Percentiles rank a stretch among this genome's conserved stretches.
These are phyloP conservation scores for Sebastiscus tertius DNA, from an alignment of 2,797 vertebrate genomes.

Conservation along the genomic window DNA sequence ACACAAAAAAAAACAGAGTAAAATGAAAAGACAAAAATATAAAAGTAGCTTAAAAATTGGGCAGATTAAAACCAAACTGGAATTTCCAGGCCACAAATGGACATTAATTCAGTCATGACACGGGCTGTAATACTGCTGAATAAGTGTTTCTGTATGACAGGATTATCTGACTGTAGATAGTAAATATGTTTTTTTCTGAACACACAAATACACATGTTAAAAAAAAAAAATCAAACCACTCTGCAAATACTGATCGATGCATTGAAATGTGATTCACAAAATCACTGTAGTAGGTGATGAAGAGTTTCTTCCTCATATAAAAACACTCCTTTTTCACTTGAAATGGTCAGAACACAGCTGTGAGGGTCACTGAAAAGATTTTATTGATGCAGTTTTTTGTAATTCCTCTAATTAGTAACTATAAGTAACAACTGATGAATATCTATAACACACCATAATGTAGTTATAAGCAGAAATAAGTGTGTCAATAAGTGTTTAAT, in stretches of 20 bases:
- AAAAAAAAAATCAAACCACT: neutral
- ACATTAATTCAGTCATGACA: neutral
- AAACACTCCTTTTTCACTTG: neutral
- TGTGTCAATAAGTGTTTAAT: neutral
- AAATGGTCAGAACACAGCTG: neutral
- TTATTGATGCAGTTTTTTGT: neutral
- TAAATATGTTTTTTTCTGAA: neutral
- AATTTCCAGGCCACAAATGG: neutral
- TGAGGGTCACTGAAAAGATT: neutral
- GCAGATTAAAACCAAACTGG: neutral
- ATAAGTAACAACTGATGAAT: neutral
- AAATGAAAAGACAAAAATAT: neutral
- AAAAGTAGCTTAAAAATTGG: neutral
- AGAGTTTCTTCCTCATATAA: neutral
- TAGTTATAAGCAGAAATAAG: neutral
- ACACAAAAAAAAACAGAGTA: neutral
- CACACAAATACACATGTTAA: neutral
- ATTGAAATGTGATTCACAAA: neutral
- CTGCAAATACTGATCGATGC: neutral
- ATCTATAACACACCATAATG: neutral
- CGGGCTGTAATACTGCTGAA: neutral
- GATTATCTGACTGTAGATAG: neutral
- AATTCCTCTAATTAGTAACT: neutral
- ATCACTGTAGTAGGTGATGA: neutral
- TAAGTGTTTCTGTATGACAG: neutral